These are phyloP conservation scores for Drosophila affinis DNA, from an alignment of 2,888 invertebrate genomes.

Conservation along the genomic window DNA sequence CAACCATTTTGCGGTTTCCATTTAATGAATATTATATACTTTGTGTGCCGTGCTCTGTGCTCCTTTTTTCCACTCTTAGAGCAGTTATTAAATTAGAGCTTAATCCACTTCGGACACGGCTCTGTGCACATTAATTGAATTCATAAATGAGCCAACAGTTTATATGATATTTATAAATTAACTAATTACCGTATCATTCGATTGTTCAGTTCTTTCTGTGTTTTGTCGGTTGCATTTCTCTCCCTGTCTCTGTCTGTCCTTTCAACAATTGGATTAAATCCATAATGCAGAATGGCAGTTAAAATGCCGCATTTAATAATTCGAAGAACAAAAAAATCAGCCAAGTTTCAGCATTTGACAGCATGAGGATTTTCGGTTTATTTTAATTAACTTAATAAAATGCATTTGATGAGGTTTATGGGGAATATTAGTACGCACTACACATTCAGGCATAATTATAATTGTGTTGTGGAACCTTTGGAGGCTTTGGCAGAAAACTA, in stretches of 20 bases:
- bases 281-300: conserved; percentile 61
- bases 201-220: conserved; percentile 39
- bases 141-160: conserved; percentile 63
- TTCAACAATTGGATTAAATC: conserved; percentile 70
- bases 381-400: conserved; percentile 73
- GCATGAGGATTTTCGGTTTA: conserved; percentile 57
- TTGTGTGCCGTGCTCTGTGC: conserved; percentile 4
- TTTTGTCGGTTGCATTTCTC: conserved; percentile 6
- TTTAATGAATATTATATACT: conserved; percentile 22
- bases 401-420: conserved; percentile 33
- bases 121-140: conserved; percentile 70
- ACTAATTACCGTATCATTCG: conserved; percentile 64
- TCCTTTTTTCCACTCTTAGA: conserved; percentile 12
- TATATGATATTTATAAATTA: conserved; percentile 68
- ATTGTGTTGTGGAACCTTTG: not conserved
- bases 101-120: conserved; percentile 68
- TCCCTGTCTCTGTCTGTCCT: conserved; percentile 5
- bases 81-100: conserved; percentile 72
- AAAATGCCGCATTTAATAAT: conserved; percentile 59
- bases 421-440: no score
- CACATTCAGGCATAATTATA: not conserved
- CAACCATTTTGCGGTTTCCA: conserved; percentile 37
- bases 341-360: conserved; percentile 44
- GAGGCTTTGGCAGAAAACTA: not conserved
- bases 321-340: conserved; percentile 16